A percentile compares a stretch with the other conserved stretches of the same genome.
Conservation (phyloP, 2,888 invertebrate species). For the Microchrysa polita region DNA sequence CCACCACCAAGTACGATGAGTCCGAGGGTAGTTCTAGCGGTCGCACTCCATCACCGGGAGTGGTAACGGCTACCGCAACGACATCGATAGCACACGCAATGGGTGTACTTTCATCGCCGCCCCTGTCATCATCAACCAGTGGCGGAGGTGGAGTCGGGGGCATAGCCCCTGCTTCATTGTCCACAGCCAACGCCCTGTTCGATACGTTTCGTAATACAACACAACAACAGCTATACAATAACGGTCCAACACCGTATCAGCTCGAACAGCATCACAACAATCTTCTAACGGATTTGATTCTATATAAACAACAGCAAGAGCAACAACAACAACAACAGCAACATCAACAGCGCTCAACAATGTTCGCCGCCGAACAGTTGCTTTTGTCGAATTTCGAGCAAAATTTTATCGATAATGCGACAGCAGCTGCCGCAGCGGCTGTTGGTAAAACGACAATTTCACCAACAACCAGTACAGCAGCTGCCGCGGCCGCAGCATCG, state of each 20-base stretch:
- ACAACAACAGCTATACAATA: background rate
- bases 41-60: constrained; percentile 46
- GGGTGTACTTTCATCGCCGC: constrained; percentile 16
- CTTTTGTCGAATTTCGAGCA: constrained; percentile 48
- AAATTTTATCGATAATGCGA: constrained; percentile 35
- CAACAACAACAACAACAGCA: constrained; percentile 46
- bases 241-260: background rate
- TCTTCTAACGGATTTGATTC: constrained; percentile 33
- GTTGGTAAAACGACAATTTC: constrained; percentile 32
- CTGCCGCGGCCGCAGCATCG: constrained; percentile 39
- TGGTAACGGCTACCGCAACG: constrained; percentile 31
- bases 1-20: background rate
- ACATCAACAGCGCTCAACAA: constrained; percentile 44
- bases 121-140: background rate
- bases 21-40: constrained; percentile 46
- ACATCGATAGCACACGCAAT: constrained; percentile 31
- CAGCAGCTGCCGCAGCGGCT: constrained; percentile 16
- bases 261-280: constrained; percentile 32
- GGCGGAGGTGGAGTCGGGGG: background rate
- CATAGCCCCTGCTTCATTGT: background rate
- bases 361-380: constrained; percentile 47
- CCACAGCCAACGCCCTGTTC: background rate
- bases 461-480: constrained; percentile 43
- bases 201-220: constrained; percentile 27
- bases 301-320: constrained; percentile 34